Percentiles rank a stretch among this genome's conserved stretches.
Evolutionary conservation across 2,113 vertebrate genomes (phyloP).

Genomic region (Patagioenas fasciata): DNA sequence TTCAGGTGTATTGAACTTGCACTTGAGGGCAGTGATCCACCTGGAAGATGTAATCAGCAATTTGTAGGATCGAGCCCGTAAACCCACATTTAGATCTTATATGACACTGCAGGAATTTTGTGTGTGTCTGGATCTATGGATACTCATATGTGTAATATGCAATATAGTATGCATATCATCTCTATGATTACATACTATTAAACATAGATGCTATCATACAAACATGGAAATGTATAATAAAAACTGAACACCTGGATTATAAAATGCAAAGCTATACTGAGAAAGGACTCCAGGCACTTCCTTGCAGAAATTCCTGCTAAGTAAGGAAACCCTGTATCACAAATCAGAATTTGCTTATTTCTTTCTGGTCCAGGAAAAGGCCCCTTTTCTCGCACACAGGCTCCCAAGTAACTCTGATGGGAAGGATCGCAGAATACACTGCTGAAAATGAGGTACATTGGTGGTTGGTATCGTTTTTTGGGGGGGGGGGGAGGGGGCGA

Average conservation of each 20-base stretch:
- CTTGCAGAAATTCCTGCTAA: background rate
- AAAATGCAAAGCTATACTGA: background rate
- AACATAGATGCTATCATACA: background rate
- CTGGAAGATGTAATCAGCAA: background rate
- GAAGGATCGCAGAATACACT: background rate
- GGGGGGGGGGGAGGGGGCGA: no score
- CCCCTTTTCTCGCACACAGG: background rate
- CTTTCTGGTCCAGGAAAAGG: background rate
- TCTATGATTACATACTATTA: background rate
- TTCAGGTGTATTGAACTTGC: background rate
- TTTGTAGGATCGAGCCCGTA: background rate
- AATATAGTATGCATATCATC: background rate
- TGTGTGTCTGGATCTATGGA: background rate
- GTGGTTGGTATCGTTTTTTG: background rate
- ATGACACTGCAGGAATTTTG: background rate
- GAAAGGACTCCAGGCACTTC: background rate
- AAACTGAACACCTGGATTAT: background rate
- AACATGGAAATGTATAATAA: background rate
- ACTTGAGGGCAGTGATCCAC: background rate
- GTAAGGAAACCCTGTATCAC: background rate
- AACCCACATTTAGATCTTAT: background rate
- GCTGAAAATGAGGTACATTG: constrained; percentile 12
- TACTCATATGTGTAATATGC: background rate
- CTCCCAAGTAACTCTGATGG: constrained; percentile 8
- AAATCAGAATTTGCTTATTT: background rate